phyloP scores from a whole-genome alignment of 2,113 vertebrate genomes.

The Semicossyphus pulcher region DNA sequence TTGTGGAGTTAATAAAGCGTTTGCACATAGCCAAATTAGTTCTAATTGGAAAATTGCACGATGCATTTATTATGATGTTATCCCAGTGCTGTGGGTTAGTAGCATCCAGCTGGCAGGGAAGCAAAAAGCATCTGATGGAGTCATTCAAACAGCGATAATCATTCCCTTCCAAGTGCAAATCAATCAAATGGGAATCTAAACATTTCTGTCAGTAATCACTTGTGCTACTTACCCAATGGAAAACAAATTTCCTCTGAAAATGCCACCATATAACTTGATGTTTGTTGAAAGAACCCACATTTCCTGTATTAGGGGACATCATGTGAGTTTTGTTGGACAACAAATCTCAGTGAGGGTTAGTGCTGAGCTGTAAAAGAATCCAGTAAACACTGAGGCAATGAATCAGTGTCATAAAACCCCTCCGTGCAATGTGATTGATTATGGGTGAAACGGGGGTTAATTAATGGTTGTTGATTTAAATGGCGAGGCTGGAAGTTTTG shows the following conservation, averaged over 20 bases:
- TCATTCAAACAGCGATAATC: background rate
- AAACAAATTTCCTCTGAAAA: background rate
- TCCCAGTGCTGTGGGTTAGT: background rate
- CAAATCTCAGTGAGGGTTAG: slow-evolving; percentile 39
- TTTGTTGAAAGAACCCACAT: background rate
- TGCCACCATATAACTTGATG: background rate
- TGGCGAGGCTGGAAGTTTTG: slow-evolving; percentile 1
- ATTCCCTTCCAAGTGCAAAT: background rate
- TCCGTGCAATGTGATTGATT: slow-evolving; percentile 50
- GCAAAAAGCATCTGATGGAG: slow-evolving; percentile 2
- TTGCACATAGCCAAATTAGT: slow-evolving; percentile 26
- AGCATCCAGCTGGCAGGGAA: background rate
- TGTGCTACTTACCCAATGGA: background rate
- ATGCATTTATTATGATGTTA: slow-evolving; percentile 13
- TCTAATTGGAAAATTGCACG: slow-evolving; percentile 33
- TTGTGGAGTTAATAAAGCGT: slow-evolving; percentile 32
- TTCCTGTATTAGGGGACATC: background rate
- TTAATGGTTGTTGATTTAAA: slow-evolving; percentile 35
- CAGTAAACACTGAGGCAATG: slow-evolving; percentile 36
- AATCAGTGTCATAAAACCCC: slow-evolving; percentile 56
- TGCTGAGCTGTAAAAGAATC: slow-evolving; percentile 50
- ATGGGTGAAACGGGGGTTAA: slow-evolving; percentile 21
- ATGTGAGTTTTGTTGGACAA: slow-evolving; percentile 24
- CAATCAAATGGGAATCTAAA: slow-evolving; percentile 2
- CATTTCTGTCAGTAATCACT: background rate